A percentile compares a stretch with the other conserved stretches of the same genome.
Evolutionary conservation across 2,888 invertebrate species (phyloP).

Genomic region (Mongoloraphidia duomilia): DNA sequence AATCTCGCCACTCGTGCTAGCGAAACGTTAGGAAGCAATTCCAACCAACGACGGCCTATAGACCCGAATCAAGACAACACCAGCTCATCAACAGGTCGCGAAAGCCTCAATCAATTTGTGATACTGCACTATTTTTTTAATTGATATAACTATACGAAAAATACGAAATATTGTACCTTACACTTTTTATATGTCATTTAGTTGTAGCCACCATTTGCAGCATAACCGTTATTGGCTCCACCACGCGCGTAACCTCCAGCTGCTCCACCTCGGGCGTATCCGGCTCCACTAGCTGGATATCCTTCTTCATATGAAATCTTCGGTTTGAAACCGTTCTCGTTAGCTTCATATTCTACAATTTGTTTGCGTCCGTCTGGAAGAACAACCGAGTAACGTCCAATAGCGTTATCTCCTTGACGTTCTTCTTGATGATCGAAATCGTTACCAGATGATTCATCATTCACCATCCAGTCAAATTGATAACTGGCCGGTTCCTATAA

Average conservation of each 20-base stretch:
- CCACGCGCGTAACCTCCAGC: conserved; percentile 6
- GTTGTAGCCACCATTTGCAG: neutral
- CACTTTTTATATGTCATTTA: too few relatives aligned
- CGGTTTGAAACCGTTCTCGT: conserved; percentile 48
- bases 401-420: conserved; percentile 49
- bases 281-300: conserved; percentile 15
- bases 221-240: neutral
- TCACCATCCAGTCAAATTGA: conserved; percentile 51
- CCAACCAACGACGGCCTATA: too few relatives aligned
- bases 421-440: conserved; percentile 54
- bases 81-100: too few relatives aligned
- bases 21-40: too few relatives aligned
- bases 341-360: conserved; percentile 50
- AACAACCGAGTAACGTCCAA: conserved; percentile 51
- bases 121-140: too few relatives aligned
- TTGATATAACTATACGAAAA: too few relatives aligned
- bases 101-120: too few relatives aligned
- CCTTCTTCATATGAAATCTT: conserved; percentile 44
- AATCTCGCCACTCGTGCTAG: too few relatives aligned
- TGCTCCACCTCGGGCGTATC: conserved; percentile 11
- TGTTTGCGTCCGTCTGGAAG: conserved; percentile 53
- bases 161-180: too few relatives aligned
- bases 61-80: too few relatives aligned
- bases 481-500: conserved; percentile 35
- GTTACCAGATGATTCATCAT: conserved; percentile 46